Conservation (phyloP, 1,140 invertebrate genomes). For the Bursaphelenchus mucronatus region DNA sequence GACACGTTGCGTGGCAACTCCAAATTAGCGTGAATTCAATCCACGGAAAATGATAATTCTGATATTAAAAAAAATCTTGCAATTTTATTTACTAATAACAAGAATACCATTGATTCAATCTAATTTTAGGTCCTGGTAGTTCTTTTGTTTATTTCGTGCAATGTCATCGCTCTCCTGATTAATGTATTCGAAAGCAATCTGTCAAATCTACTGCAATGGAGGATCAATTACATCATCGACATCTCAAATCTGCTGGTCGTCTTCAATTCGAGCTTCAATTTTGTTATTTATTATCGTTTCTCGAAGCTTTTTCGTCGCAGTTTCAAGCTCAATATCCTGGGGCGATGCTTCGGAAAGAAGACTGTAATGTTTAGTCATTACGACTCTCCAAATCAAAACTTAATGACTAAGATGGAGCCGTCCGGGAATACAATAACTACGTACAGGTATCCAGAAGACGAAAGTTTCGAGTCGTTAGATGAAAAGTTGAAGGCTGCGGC, state of each 20-base stretch:
- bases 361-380: too few relatives aligned
- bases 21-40: too few relatives aligned
- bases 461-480: constrained; percentile 8
- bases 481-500: not conserved
- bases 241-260: constrained; percentile 57
- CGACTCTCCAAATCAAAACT: too few relatives aligned
- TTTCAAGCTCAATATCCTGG: constrained; percentile 37
- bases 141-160: constrained; percentile 57
- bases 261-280: constrained; percentile 57
- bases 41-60: too few relatives aligned
- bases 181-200: constrained; percentile 55
- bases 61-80: constrained; percentile 2
- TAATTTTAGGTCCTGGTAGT: constrained; percentile 56
- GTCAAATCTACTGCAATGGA: constrained; percentile 35
- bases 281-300: constrained; percentile 49
- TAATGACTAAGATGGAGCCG: too few relatives aligned
- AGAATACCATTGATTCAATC: constrained; percentile 1
- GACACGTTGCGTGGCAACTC: too few relatives aligned
- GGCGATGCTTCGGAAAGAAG: constrained; percentile 3
- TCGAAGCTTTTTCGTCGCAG: constrained; percentile 40
- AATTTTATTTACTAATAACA: not conserved
- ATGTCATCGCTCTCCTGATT: constrained; percentile 51
- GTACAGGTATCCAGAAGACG: too few relatives aligned
- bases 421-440: too few relatives aligned
- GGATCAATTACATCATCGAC: constrained; percentile 59